These are phyloP conservation scores for Trichogramma pretiosum DNA, from an alignment of 1,140 invertebrate species.

Conservation along the genomic window DNA sequence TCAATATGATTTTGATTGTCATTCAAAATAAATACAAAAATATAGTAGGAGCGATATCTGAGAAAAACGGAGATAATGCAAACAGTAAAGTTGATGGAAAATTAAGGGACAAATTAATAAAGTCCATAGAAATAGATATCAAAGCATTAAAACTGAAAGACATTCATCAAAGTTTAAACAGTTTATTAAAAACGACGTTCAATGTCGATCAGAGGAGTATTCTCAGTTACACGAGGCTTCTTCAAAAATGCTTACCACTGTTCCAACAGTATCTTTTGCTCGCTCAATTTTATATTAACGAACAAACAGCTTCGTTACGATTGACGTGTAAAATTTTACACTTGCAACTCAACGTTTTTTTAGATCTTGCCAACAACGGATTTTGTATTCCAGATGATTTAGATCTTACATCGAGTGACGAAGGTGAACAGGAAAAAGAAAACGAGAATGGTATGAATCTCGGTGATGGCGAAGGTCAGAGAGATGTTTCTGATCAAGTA, in stretches of 20 bases:
- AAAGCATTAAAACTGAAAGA: slow-evolving; percentile 45
- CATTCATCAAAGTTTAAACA: slow-evolving; percentile 29
- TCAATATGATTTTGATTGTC: slow-evolving; percentile 52
- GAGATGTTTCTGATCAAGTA: slow-evolving; percentile 90
- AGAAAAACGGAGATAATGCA: slow-evolving; percentile 32
- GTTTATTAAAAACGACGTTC: slow-evolving; percentile 21
- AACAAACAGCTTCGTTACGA: slow-evolving; percentile 66
- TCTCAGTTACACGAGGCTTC: slow-evolving; percentile 21
- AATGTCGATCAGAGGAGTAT: slow-evolving; percentile 11
- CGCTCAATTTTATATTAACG: slow-evolving; percentile 67
- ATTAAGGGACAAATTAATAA: slow-evolving; percentile 55
- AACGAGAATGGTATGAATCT: slow-evolving; percentile 66
- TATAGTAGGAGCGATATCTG: slow-evolving; percentile 30
- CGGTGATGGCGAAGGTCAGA: slow-evolving; percentile 86
- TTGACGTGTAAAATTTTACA: slow-evolving; percentile 75
- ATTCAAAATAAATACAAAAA: slow-evolving; percentile 66
- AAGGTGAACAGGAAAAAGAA: slow-evolving; percentile 47
- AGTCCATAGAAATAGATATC: slow-evolving; percentile 52
- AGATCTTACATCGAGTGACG: slow-evolving; percentile 55
- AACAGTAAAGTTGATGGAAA: slow-evolving; percentile 31
- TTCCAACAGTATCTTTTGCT: slow-evolving; percentile 68
- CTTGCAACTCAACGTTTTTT: slow-evolving; percentile 75
- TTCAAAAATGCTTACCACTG: slow-evolving; percentile 53
- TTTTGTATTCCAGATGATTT: slow-evolving; percentile 87
- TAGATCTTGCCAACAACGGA: slow-evolving; percentile 78